phyloP scores from a whole-genome alignment of 2,888 invertebrate genomes.

The Agrenia bidenticulata region DNA sequence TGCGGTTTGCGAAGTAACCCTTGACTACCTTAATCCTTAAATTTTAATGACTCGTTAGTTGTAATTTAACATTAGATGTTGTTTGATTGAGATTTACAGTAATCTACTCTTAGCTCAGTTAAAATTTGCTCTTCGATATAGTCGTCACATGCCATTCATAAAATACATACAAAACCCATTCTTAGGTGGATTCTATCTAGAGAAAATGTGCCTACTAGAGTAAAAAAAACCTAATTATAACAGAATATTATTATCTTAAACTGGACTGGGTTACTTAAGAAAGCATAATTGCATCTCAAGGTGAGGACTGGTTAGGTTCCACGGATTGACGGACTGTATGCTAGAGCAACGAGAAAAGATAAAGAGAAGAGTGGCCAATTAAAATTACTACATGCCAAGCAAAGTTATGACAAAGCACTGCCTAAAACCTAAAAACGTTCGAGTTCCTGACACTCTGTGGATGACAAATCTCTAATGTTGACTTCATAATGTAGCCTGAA shows the following conservation, averaged over 20 bases:
- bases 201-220: constrained; percentile 11
- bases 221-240: constrained; percentile 13
- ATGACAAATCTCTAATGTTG: neutral
- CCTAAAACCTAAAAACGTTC: no score
- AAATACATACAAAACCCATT: constrained; percentile 18
- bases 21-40: constrained; percentile 4
- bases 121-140: constrained; percentile 4
- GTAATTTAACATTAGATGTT: constrained; percentile 11
- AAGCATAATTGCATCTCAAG: no score
- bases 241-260: constrained; percentile 13
- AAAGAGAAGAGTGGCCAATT: no score
- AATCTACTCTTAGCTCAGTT: constrained; percentile 16
- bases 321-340: no score
- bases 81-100: constrained; percentile 3
- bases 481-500: neutral
- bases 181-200: constrained; percentile 14
- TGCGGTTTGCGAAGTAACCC: neutral
- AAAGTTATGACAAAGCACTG: no score
- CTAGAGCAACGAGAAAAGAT: no score
- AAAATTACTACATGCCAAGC: no score
- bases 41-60: constrained; percentile 19
- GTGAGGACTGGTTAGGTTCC: no score
- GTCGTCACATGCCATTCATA: constrained; percentile 23
- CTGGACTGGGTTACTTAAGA: constrained; percentile 15
- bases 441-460: neutral